These are phyloP conservation scores for Antedon mediterranea DNA, from an alignment of 53 echinoderm and acorn worm species.

Conservation along the genomic window DNA sequence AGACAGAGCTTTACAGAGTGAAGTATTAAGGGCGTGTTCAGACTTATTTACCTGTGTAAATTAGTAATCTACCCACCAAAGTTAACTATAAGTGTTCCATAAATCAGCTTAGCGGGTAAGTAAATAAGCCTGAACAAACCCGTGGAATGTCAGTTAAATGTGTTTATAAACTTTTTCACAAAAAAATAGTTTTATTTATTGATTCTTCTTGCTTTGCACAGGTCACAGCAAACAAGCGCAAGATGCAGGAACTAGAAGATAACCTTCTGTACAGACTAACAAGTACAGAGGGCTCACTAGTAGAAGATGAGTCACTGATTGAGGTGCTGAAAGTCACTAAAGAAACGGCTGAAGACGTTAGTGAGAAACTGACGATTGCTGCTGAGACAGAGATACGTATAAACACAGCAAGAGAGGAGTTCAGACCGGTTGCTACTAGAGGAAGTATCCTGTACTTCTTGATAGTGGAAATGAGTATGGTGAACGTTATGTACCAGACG, in stretches of 20 bases:
- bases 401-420: slow-evolving; percentile 94
- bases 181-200: no score
- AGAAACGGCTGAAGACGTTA: slow-evolving; percentile 93
- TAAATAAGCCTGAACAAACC: no score
- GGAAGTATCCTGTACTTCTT: slow-evolving; percentile 98
- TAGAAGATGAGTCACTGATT: slow-evolving; percentile 94
- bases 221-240: slow-evolving; percentile 91
- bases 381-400: slow-evolving; percentile 96
- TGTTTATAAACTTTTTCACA: no score
- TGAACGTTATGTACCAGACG: slow-evolving; percentile 99
- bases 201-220: neutral
- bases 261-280: slow-evolving; percentile 93
- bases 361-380: slow-evolving; percentile 85
- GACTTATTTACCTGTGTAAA: no score
- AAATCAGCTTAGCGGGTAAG: no score
- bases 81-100: no score
- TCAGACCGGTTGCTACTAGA: slow-evolving; percentile 89
- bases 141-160: no score
- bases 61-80: no score
- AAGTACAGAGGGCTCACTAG: slow-evolving; percentile 91
- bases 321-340: slow-evolving; percentile 94
- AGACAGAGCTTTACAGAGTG: no score
- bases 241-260: slow-evolving; percentile 98
- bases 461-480: slow-evolving; percentile 98
- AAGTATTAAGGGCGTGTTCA: no score